Percentiles rank a stretch among this genome's conserved stretches.
Evolutionary conservation across 2,113 vertebrate species (phyloP).

Genomic region (Procavia capensis): DNA sequence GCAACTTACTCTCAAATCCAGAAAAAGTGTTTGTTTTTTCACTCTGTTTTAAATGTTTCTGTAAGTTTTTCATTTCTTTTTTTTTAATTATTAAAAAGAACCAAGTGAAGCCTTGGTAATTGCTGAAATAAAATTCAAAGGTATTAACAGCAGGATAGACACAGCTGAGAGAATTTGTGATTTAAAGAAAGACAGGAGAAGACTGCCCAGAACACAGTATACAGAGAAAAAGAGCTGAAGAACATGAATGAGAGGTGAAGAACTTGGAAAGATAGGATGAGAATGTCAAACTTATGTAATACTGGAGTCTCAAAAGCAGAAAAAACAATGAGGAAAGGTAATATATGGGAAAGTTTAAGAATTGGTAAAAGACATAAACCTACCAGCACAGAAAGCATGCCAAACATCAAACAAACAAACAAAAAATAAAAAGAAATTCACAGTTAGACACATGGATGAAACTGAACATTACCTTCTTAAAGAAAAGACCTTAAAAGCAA

Average conservation of each 20-base stretch:
- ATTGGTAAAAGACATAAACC: neutral
- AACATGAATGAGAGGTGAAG: neutral
- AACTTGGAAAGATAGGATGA: neutral
- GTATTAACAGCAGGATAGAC: neutral
- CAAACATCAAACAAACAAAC: neutral
- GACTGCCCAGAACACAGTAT: neutral
- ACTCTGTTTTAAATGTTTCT: neutral
- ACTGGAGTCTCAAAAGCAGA: neutral
- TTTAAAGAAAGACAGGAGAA: neutral
- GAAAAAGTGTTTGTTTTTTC: neutral
- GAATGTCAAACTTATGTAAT: neutral
- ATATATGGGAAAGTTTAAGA: neutral
- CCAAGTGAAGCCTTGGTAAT: neutral
- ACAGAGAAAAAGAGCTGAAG: neutral
- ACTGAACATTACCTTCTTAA: neutral
- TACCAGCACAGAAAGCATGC: neutral
- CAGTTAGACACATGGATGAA: neutral
- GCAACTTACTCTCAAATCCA: neutral
- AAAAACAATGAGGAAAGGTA: neutral
- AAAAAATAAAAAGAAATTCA: neutral
- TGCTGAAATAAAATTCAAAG: neutral
- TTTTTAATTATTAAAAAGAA: neutral
- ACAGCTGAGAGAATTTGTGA: neutral
- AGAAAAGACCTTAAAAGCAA: neutral
- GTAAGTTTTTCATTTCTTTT: neutral